These are phyloP conservation scores for Drosophila busckii DNA, from an alignment of 1,140 invertebrate genomes.

Conservation along the genomic window DNA sequence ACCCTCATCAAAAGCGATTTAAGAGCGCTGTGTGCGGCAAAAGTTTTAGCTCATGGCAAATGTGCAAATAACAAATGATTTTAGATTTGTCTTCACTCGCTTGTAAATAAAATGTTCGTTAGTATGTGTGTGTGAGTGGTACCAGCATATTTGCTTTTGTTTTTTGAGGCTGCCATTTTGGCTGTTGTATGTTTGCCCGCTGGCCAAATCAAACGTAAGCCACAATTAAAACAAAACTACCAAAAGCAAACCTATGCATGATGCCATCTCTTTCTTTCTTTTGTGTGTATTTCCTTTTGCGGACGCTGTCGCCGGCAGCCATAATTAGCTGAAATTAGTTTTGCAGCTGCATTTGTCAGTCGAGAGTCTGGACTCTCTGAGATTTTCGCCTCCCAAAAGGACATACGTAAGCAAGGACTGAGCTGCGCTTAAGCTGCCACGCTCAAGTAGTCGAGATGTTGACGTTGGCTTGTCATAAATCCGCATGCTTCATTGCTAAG, in stretches of 20 bases:
- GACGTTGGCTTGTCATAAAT: slow-evolving; percentile 66
- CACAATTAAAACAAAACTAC: slow-evolving; percentile 71
- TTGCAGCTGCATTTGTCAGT: too few species aligned
- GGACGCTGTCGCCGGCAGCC: slow-evolving; percentile 34
- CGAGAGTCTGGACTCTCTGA: background rate
- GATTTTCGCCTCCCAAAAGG: background rate
- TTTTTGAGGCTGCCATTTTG: slow-evolving; percentile 70
- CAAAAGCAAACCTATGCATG: slow-evolving; percentile 20
- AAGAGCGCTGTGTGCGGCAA: slow-evolving; percentile 46
- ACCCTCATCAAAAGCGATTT: slow-evolving; percentile 74
- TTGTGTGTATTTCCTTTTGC: slow-evolving; percentile 20
- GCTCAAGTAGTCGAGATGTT: slow-evolving; percentile 24
- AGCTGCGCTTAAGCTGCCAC: too few species aligned
- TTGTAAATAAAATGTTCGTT: slow-evolving; percentile 60
- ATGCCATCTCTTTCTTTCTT: slow-evolving; percentile 10
- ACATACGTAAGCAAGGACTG: too few species aligned
- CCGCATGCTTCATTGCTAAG: slow-evolving; percentile 45
- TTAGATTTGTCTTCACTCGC: slow-evolving; percentile 66
- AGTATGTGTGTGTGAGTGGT: slow-evolving; percentile 40
- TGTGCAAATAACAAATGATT: slow-evolving; percentile 75
- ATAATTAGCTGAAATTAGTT: slow-evolving; percentile 69
- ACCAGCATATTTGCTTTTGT: slow-evolving; percentile 69
- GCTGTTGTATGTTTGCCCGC: slow-evolving; percentile 54
- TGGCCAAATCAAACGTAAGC: slow-evolving; percentile 73
- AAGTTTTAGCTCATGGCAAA: slow-evolving; percentile 66